Percentiles rank a stretch among this genome's conserved stretches.
phyloP scores from a whole-genome alignment of 2,888 invertebrate species.

The Malachius bipustulatus region DNA sequence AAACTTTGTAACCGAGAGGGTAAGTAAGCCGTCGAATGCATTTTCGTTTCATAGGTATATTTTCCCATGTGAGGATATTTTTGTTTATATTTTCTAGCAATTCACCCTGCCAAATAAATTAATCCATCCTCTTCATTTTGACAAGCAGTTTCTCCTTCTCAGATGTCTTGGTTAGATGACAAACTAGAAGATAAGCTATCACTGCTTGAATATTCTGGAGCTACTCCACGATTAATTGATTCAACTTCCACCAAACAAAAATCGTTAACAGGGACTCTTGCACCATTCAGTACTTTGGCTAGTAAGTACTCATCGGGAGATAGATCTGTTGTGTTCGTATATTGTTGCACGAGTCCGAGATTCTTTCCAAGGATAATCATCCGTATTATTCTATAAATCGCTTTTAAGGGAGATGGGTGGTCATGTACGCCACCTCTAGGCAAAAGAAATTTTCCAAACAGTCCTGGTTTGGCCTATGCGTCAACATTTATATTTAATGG shows the following conservation, averaged over 20 bases:
- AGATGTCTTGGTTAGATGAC: not conserved
- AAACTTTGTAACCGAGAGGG: not conserved
- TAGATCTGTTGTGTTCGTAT: not conserved
- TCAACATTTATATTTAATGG: no score
- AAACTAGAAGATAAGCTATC: not conserved
- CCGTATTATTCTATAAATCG: constrained; percentile 13
- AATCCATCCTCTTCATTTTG: constrained; percentile 2
- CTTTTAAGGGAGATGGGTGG: constrained; percentile 14
- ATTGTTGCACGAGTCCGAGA: not conserved
- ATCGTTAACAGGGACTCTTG: not conserved
- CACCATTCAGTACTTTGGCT: not conserved
- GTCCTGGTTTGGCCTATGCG: no score
- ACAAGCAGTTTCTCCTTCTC: no score
- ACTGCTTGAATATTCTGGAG: not conserved
- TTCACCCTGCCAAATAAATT: not conserved
- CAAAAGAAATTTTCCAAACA: no score
- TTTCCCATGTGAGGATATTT: not conserved
- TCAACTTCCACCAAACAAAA: not conserved
- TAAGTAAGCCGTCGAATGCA: not conserved
- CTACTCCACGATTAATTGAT: not conserved
- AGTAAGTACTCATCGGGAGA: not conserved
- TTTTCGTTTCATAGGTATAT: constrained; percentile 3
- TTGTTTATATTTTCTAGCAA: not conserved
- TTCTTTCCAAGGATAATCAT: constrained; percentile 15
- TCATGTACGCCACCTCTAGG: constrained; percentile 15